phyloP scores from a whole-genome alignment of 2,113 vertebrate species.

The Hippocampus comes region DNA sequence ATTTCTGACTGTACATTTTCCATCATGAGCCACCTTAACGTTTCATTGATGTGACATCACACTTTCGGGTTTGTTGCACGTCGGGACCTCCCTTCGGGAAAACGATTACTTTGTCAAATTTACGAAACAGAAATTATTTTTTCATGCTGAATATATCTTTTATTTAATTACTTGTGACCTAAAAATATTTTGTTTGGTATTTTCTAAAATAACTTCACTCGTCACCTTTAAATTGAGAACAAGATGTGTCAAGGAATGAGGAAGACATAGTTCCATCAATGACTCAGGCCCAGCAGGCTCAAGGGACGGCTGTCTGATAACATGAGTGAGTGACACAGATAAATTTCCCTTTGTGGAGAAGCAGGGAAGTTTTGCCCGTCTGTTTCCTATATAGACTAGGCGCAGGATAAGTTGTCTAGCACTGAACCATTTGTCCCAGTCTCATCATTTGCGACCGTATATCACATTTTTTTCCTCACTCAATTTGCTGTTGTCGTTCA shows the following conservation, averaged over 20 bases:
- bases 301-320: constrained; percentile 49
- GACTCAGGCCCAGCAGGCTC: constrained; percentile 41
- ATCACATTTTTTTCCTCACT: background rate
- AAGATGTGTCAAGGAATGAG: constrained; percentile 18
- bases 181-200: too few species aligned
- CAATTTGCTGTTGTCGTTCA: background rate
- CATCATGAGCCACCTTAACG: too few species aligned
- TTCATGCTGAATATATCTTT: too few species aligned
- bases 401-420: constrained; percentile 19
- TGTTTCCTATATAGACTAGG: constrained; percentile 10
- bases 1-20: too few species aligned
- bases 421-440: constrained; percentile 13
- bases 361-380: constrained; percentile 25
- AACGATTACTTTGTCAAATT: too few species aligned
- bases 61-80: too few species aligned
- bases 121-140: too few species aligned
- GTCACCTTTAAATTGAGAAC: background rate
- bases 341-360: constrained; percentile 36
- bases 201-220: too few species aligned
- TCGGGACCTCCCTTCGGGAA: too few species aligned
- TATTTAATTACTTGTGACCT: too few species aligned
- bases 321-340: constrained; percentile 33
- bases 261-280: constrained; percentile 32
- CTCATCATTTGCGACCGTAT: background rate
- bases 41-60: too few species aligned